Conservation (phyloP, 2,888 invertebrate genomes). For the Conops quadrifasciatus region DNA sequence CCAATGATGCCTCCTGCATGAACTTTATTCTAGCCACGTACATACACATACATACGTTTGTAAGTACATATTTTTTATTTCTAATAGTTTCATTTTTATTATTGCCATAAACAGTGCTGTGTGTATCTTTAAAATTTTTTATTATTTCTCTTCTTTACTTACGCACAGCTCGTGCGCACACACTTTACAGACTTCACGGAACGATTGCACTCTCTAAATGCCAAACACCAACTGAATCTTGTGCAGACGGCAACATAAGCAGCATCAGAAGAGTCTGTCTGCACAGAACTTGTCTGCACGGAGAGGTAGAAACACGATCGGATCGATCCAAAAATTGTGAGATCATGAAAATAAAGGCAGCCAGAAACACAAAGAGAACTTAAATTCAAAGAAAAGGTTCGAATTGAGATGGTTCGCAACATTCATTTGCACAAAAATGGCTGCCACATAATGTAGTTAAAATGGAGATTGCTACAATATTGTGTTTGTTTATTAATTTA, state of each 20-base stretch:
- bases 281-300: neutral
- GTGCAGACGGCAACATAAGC: conserved; percentile 3
- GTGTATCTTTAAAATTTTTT: conserved; percentile 31
- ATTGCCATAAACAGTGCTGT: conserved; percentile 10
- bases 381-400: no score
- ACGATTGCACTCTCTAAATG: conserved; percentile 27
- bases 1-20: neutral
- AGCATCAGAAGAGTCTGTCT: neutral
- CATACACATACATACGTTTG: no score
- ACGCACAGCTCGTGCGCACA: conserved; percentile 15
- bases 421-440: no score
- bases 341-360: no score
- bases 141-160: conserved; percentile 17
- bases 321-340: no score
- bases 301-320: neutral
- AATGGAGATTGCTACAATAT: no score
- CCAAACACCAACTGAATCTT: conserved; percentile 27
- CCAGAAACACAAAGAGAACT: no score
- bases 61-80: conserved; percentile 8
- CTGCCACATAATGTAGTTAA: no score
- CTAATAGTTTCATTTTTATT: conserved; percentile 12
- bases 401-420: no score
- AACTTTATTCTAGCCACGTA: conserved; percentile 8
- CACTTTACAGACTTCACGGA: neutral
- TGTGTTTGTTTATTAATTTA: no score